Conservation (phyloP, 2,113 vertebrate species). For the Lepus europaeus region DNA sequence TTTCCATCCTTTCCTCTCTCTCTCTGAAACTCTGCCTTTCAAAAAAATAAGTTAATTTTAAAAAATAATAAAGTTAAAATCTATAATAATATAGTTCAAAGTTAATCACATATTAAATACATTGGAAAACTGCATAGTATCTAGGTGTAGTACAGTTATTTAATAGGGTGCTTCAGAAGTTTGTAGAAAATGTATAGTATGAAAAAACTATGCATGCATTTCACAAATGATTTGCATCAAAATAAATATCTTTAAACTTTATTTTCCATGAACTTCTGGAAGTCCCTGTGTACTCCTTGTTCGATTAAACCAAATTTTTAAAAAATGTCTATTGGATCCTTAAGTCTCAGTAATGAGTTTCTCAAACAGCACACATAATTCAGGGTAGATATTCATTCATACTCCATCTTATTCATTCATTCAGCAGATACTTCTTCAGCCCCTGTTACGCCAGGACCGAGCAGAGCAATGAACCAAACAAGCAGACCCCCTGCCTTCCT, state of each 20-base stretch:
- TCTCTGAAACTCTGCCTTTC: no score
- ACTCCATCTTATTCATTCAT: neutral
- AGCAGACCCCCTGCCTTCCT: neutral
- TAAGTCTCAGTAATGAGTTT: constrained; percentile 21
- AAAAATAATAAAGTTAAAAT: neutral
- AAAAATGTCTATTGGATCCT: neutral
- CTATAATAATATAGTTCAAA: constrained; percentile 38
- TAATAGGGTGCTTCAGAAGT: no score
- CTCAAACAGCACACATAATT: neutral
- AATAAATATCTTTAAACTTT: no score
- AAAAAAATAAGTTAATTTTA: no score
- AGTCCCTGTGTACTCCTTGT: neutral
- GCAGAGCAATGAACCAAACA: neutral
- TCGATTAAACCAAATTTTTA: constrained; percentile 4
- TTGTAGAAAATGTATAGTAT: no score
- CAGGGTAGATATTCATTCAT: neutral
- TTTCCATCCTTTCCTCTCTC: no score
- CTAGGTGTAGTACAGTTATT: neutral
- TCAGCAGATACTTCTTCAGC: neutral
- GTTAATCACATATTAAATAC: constrained; percentile 37
- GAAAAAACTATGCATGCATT: no score
- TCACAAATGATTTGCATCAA: no score
- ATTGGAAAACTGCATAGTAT: neutral
- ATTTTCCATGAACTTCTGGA: no score
- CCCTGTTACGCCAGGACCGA: neutral